Percentiles rank a stretch among this genome's conserved stretches.
Conservation (phyloP, 2,888 invertebrate species). For the Anaspis maculata region DNA sequence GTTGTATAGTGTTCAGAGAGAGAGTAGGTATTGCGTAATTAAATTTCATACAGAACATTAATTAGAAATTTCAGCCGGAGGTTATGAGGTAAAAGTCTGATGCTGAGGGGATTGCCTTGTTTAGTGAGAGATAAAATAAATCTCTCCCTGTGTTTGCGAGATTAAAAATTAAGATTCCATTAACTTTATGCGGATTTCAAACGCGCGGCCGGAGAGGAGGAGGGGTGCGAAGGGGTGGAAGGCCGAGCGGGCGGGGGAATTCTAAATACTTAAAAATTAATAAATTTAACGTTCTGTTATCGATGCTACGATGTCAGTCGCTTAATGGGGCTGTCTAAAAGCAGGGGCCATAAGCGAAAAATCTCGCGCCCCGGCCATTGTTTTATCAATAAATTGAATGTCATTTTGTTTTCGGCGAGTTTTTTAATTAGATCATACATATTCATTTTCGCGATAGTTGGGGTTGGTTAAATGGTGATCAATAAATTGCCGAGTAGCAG, state of each 20-base stretch:
- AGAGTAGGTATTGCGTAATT: conserved; percentile 26
- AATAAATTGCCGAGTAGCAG: no score
- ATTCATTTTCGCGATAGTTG: no score
- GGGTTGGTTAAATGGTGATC: no score
- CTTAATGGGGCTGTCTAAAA: no score
- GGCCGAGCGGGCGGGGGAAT: no score
- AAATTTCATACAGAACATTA: conserved; percentile 33
- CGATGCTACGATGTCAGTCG: conserved; percentile 22
- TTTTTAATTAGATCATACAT: conserved; percentile 14
- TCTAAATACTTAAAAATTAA: conserved; percentile 24
- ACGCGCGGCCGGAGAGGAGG: conserved; percentile 6
- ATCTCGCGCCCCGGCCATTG: no score
- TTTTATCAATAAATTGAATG: conserved; percentile 31
- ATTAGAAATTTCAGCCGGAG: conserved; percentile 30
- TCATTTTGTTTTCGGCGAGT: conserved; percentile 19
- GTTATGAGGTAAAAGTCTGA: conserved; percentile 31
- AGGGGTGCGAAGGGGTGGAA: no score
- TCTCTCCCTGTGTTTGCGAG: conserved; percentile 25
- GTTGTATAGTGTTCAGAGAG: neutral
- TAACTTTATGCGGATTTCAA: conserved; percentile 26
- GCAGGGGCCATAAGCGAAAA: no score
- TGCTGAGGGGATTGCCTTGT: conserved; percentile 20
- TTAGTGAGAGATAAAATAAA: conserved; percentile 28
- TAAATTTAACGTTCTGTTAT: conserved; percentile 22
- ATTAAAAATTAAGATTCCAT: conserved; percentile 31